phyloP scores from a whole-genome alignment of 2,888 invertebrate genomes.

The Ischnura elegans region DNA sequence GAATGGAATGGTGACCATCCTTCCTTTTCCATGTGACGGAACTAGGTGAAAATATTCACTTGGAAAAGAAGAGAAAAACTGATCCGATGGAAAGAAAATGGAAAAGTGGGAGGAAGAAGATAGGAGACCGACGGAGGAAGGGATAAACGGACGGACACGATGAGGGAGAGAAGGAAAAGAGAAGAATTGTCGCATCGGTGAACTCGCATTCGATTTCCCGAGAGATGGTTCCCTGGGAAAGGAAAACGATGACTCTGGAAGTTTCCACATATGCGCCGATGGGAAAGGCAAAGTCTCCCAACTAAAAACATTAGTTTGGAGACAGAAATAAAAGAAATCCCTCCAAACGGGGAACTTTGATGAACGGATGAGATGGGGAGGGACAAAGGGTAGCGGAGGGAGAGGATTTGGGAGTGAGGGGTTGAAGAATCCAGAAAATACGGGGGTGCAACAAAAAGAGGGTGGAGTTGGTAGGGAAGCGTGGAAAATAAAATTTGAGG shows the following conservation, averaged over 20 bases:
- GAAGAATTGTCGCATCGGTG: slow-evolving; percentile 52
- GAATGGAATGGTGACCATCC: too few relatives aligned
- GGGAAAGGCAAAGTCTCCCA: slow-evolving; percentile 47
- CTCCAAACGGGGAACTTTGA: neutral
- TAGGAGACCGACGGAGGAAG: neutral
- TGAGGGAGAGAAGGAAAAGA: neutral
- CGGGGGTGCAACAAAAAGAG: neutral
- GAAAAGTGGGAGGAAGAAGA: too few relatives aligned
- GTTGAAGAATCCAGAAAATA: neutral
- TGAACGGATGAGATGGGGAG: neutral
- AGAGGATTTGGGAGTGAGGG: neutral
- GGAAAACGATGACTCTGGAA: slow-evolving; percentile 63
- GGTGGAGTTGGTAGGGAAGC: too few relatives aligned
- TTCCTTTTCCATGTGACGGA: too few relatives aligned
- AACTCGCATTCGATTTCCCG: slow-evolving; percentile 47
- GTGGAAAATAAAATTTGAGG: neutral
- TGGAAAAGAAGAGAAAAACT: neutral
- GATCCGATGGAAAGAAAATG: neutral
- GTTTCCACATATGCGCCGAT: slow-evolving; percentile 65
- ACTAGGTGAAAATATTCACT: too few relatives aligned
- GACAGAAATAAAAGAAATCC: slow-evolving; percentile 38
- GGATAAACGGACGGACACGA: neutral
- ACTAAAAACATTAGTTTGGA: slow-evolving; percentile 62
- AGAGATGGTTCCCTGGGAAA: slow-evolving; percentile 31
- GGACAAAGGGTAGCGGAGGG: neutral